Conservation (phyloP, 2,113 vertebrate genomes). For the Gymnobelideus leadbeateri region DNA sequence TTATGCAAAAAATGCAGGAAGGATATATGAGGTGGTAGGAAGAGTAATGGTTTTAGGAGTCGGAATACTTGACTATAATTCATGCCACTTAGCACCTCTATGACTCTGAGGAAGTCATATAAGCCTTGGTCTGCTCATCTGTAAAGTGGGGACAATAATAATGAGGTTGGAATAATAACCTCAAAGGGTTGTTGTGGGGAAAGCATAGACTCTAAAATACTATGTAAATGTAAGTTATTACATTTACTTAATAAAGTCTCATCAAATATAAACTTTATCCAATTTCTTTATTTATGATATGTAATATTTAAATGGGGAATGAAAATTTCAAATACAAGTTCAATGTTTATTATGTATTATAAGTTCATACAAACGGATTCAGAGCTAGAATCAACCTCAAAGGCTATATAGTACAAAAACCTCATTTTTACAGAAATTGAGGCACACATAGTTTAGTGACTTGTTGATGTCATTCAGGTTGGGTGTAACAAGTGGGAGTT, state of each 20-base stretch:
- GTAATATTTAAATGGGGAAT: not conserved
- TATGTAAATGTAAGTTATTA: not conserved
- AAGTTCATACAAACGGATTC: not conserved
- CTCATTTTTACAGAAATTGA: not conserved
- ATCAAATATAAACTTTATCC: not conserved
- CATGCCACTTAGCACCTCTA: not conserved
- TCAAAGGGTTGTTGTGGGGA: not conserved
- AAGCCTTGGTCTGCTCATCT: not conserved
- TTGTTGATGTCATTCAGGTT: not conserved
- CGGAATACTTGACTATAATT: not conserved
- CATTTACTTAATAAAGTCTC: not conserved
- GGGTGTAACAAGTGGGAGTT: not conserved
- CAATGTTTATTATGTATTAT: not conserved
- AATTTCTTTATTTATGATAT: not conserved
- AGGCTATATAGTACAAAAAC: not conserved
- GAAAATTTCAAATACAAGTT: not conserved
- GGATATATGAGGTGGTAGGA: not conserved
- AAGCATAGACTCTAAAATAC: not conserved
- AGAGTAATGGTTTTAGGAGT: not conserved
- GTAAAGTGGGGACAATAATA: not conserved
- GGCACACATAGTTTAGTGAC: not conserved
- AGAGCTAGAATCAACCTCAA: not conserved
- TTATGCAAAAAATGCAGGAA: conserved; percentile 5
- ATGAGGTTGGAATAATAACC: not conserved
- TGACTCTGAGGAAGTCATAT: not conserved